Conservation (phyloP, 30 jellyfish, hydroid and myxozoan species). For the Aurelia aurita complex sp. Pacific region DNA sequence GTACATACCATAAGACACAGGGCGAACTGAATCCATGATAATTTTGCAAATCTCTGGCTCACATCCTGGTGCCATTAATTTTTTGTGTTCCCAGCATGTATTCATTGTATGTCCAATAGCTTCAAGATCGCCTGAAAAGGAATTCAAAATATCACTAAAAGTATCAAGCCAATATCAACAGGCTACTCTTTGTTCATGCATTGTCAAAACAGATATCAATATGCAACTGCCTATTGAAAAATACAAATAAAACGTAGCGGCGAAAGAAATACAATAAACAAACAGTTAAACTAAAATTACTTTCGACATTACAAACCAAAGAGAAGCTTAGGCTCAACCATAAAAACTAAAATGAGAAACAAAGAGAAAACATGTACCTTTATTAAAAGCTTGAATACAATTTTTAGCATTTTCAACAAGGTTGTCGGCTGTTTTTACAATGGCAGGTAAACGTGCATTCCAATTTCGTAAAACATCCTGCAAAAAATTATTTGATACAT, state of each 20-base stretch:
- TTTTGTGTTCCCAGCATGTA: slow-evolving; percentile 91
- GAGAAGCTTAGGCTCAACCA: too few relatives aligned
- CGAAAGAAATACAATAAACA: too few relatives aligned
- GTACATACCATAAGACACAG: slow-evolving; percentile 79
- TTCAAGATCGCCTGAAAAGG: slow-evolving; percentile 73
- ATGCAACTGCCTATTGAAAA: too few relatives aligned
- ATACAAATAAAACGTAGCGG: too few relatives aligned
- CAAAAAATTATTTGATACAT: neutral
- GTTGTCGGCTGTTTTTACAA: slow-evolving; percentile 84
- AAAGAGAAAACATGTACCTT: slow-evolving; percentile 41
- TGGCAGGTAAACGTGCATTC: slow-evolving; percentile 95
- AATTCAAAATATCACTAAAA: neutral
- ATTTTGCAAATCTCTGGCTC: slow-evolving; percentile 79
- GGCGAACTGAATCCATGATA: slow-evolving; percentile 79
- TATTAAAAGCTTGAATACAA: slow-evolving; percentile 77
- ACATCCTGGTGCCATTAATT: slow-evolving; percentile 98
- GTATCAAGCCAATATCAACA: too few relatives aligned
- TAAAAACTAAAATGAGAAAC: too few relatives aligned
- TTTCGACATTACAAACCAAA: too few relatives aligned
- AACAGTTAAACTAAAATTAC: too few relatives aligned
- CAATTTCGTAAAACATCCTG: slow-evolving; percentile 98
- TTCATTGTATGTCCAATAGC: slow-evolving; percentile 78
- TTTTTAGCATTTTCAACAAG: slow-evolving; percentile 86
- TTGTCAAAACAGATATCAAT: too few relatives aligned
- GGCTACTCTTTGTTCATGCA: too few relatives aligned